Conservation (phyloP, 2,113 vertebrate species). For the Sterrhoptilus dennistouni region DNA sequence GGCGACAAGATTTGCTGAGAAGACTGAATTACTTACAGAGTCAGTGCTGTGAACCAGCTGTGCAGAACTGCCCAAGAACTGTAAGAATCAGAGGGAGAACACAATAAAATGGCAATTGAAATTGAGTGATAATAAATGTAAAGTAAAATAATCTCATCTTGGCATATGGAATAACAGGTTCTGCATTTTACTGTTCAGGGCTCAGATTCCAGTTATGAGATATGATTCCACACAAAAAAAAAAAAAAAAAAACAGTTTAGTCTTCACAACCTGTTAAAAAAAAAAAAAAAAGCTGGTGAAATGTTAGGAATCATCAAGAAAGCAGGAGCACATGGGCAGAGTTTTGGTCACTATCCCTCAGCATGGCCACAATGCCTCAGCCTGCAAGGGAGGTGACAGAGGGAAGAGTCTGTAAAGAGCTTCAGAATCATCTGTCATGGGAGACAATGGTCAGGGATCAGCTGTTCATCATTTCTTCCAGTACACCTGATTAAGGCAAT, state of each 20-base stretch:
- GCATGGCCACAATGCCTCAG: neutral
- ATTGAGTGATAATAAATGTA: neutral
- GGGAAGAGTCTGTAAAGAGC: neutral
- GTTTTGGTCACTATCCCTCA: neutral
- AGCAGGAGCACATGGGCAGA: neutral
- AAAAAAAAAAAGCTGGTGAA: neutral
- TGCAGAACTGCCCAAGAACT: neutral
- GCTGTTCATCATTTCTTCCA: neutral
- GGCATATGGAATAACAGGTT: neutral
- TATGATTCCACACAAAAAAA: rapidly evolving
- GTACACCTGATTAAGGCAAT: neutral
- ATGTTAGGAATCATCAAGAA: neutral
- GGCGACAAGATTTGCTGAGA: neutral
- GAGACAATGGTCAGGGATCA: neutral
- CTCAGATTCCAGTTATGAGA: neutral
- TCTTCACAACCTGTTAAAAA: neutral
- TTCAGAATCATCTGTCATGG: neutral
- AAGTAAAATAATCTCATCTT: neutral
- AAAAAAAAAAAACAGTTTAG: neutral
- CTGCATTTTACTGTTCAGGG: neutral
- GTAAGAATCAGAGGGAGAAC: neutral
- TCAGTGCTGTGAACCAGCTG: neutral
- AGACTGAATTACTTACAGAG: neutral
- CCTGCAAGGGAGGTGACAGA: neutral
- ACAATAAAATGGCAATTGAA: neutral